A percentile compares a stretch with the other conserved stretches of the same genome.
Conservation (phyloP, 2,888 invertebrate species). For the Ornithoptera priamus region DNA sequence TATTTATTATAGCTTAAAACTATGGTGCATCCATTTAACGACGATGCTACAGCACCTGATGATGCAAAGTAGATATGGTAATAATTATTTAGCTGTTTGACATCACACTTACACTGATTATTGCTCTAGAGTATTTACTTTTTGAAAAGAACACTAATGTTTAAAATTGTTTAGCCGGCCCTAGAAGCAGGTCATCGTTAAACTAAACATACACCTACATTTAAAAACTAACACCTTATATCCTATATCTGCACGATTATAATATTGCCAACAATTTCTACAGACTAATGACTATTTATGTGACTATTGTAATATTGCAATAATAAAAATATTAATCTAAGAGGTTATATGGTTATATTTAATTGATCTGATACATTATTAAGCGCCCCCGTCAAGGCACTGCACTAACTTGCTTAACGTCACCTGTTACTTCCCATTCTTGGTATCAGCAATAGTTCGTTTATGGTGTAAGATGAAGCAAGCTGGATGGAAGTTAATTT, state of each 20-base stretch:
- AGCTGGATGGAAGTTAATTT: not conserved
- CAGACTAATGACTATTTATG: constrained; percentile 2
- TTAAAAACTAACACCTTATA: not conserved
- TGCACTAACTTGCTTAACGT: not conserved
- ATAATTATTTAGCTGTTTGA: not conserved
- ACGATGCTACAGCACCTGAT: not conserved
- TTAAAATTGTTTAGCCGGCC: constrained; percentile 19
- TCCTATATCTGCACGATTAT: constrained; percentile 16
- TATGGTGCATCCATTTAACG: not conserved
- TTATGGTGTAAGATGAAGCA: not conserved
- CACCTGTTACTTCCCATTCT: not conserved
- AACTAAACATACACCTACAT: not conserved
- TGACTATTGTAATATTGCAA: constrained; percentile 20
- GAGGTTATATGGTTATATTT: constrained; percentile 18
- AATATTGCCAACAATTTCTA: constrained; percentile 17
- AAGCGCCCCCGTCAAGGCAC: constrained; percentile 4
- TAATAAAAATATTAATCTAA: constrained; percentile 5
- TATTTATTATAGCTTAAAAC: not conserved
- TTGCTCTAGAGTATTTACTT: not conserved
- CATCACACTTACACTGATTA: constrained; percentile 1
- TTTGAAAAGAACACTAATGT: not conserved
- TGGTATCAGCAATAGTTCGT: not conserved
- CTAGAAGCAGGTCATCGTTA: not conserved
- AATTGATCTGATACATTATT: constrained; percentile 8
- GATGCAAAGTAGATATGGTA: not conserved